Base-by-base conservation (phyloP, 2,113 vertebrate species). In the Miniopterus natalensis region DNA sequence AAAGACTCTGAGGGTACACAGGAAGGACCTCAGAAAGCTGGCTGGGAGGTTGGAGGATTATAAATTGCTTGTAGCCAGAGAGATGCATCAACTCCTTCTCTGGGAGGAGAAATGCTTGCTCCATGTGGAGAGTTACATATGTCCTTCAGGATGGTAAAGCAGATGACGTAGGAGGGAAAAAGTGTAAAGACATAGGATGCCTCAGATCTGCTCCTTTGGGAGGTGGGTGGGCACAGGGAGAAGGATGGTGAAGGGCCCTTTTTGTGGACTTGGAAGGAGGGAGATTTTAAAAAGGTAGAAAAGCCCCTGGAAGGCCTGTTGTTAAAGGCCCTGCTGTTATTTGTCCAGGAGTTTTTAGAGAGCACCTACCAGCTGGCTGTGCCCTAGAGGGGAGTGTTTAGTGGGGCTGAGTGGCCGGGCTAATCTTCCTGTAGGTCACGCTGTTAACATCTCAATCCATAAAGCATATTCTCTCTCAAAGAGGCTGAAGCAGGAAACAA, bases 141-240 rank as follows among this genome's bases (percentile, higher is more conserved):
- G 57, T 75, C 55, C 68, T 94, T 66, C 45, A 47, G 79, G 45
- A 45, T 4, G 45, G 65, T 23, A 49, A 27, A 55, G 36, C 42
- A 51, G 57, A 49, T 27, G 51, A 11, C n/a, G 47, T n/a, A 14
- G 80, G 47, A 55, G 49, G 68, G 47, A 42, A 40, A 47, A 78
- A 2, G 11, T 0, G 6, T 27, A 9, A 18, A 21, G 84, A 20
- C 36, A 2, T 1, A 8, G 0, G 68, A 13, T 8, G 51, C 23
- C 65, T 70, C 65, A 11, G 45, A 63, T 55, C 45, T 51, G 10
- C 59, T 45, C 61, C 13, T 45, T 4, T 31, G 20, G n/a, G 65
- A 63, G 45, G 12, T 3, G 25, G 14, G 57, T 5, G 57, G 36
- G 40, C 23, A 9, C 3, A 13, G 51, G 29, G 49, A 49, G 14